Evolutionary conservation across 2,888 invertebrate genomes (phyloP).

Genomic region (Pinctada fucata): DNA sequence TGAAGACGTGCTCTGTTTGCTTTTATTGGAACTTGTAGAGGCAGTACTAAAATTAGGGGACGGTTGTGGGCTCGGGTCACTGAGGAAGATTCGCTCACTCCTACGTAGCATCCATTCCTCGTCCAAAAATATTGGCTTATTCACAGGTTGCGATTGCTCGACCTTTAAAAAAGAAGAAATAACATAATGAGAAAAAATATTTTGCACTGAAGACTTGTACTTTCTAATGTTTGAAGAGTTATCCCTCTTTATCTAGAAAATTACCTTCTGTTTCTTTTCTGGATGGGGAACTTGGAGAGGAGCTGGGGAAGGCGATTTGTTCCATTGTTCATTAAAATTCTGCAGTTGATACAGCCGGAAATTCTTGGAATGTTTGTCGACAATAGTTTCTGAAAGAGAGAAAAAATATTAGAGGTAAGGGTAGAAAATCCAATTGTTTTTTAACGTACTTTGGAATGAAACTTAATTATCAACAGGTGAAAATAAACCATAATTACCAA

Average conservation of each 20-base stretch:
- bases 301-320: background rate
- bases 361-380: conserved; percentile 85
- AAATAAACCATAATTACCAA: too few relatives aligned
- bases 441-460: too few relatives aligned
- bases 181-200: background rate
- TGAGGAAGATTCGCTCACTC: conserved; percentile 77
- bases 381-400: conserved; percentile 83
- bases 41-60: conserved; percentile 54
- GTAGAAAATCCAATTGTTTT: background rate
- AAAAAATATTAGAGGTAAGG: background rate
- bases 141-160: conserved; percentile 54
- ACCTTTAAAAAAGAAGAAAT: conserved; percentile 16
- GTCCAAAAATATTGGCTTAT: conserved; percentile 68
- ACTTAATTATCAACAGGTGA: too few relatives aligned
- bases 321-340: conserved; percentile 43
- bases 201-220: background rate
- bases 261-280: conserved; percentile 36
- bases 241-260: background rate
- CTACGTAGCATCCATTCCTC: conserved; percentile 74
- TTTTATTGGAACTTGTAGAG: conserved; percentile 17
- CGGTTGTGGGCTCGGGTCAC: conserved; percentile 71
- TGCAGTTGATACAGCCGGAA: conserved; percentile 57
- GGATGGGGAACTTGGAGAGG: conserved; percentile 3
- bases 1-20: conserved; percentile 14
- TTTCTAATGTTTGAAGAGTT: background rate